Percentiles rank a stretch among this genome's conserved stretches.
Conservation (phyloP, 2,113 vertebrate species). For the Meles meles region DNA sequence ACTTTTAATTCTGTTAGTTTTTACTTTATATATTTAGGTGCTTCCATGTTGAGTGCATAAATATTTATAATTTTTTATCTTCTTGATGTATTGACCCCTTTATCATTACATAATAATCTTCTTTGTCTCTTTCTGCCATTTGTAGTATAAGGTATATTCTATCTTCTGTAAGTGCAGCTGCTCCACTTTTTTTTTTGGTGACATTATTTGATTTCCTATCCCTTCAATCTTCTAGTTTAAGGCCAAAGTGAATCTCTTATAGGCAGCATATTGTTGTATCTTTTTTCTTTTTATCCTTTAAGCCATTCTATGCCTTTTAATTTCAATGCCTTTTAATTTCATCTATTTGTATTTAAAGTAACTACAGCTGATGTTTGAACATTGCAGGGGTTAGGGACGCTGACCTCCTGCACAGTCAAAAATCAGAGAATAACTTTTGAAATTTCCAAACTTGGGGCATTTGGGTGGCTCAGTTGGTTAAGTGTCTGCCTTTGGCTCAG, state of each 20-base stretch:
- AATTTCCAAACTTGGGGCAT: neutral
- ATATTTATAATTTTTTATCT: neutral
- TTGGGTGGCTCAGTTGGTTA: too few relatives aligned
- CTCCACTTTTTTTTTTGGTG: neutral
- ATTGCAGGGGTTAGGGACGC: neutral
- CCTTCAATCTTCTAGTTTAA: neutral
- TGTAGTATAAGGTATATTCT: neutral
- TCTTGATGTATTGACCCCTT: neutral
- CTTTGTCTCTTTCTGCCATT: neutral
- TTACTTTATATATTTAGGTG: neutral
- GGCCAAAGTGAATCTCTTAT: neutral
- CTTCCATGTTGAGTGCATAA: neutral
- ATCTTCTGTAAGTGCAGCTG: neutral
- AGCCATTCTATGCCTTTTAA: neutral
- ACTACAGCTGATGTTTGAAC: neutral
- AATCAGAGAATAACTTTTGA: neutral
- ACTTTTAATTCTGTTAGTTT: neutral
- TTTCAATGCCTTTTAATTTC: neutral
- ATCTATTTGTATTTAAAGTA: neutral
- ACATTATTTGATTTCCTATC: neutral
- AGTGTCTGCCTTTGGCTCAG: too few relatives aligned
- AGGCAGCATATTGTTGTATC: neutral
- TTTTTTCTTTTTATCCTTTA: neutral
- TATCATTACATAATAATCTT: neutral
- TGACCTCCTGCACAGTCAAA: neutral